Evolutionary conservation across 92 coral and sea anemone species (phyloP).

Genomic region (Paramuricea clavata): DNA sequence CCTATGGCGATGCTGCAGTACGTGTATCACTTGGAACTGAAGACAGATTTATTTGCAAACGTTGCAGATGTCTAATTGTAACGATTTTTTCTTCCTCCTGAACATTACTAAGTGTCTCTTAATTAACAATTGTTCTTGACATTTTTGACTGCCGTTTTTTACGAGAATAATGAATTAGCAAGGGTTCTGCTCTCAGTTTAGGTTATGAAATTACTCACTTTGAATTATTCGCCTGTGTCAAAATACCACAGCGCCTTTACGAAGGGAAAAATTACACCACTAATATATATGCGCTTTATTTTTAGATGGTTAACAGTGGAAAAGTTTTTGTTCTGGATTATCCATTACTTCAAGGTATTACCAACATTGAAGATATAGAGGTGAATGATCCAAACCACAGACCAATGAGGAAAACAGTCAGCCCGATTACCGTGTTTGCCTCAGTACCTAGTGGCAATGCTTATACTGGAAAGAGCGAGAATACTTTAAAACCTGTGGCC

Average conservation of each 20-base stretch:
- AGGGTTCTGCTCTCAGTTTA: no score
- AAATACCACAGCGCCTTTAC: not conserved
- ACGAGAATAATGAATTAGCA: no score
- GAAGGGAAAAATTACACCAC: not conserved
- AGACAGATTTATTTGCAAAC: no score
- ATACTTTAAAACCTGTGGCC: constrained; percentile 75
- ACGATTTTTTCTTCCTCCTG: no score
- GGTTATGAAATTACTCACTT: no score
- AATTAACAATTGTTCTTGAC: no score
- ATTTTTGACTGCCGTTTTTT: no score
- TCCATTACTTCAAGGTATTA: constrained; percentile 74
- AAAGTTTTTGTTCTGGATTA: constrained; percentile 71
- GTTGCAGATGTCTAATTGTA: no score
- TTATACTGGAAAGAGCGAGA: not conserved
- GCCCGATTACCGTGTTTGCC: constrained; percentile 80
- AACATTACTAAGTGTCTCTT: no score
- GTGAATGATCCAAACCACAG: constrained; percentile 60
- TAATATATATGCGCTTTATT: not conserved
- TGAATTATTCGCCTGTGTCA: no score
- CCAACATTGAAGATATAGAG: constrained; percentile 75
- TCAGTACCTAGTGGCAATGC: constrained; percentile 48
- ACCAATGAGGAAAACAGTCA: constrained; percentile 75
- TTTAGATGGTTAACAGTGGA: constrained; percentile 60
- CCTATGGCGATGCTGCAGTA: no score
- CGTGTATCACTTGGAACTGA: no score